phyloP scores from a whole-genome alignment of 2,888 invertebrate genomes.

The Cistogaster globosa region DNA sequence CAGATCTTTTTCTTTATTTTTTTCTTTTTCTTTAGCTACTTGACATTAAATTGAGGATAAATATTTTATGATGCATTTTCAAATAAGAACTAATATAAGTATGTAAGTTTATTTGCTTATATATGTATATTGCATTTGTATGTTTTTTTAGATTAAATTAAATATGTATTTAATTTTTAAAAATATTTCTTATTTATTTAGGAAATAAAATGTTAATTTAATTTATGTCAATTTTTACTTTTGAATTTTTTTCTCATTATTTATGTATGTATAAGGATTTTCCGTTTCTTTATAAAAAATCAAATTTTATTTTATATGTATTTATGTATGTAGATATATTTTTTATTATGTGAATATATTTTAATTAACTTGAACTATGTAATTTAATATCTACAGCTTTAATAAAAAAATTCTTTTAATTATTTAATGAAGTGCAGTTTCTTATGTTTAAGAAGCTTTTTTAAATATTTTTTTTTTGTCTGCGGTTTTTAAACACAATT shows the following conservation, averaged over 20 bases:
- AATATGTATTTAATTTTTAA: constrained; percentile 18
- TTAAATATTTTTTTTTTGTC: constrained; percentile 57
- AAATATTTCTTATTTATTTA: constrained; percentile 4
- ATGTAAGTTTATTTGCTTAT: no score
- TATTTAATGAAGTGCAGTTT: constrained; percentile 1
- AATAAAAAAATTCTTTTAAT: constrained; percentile 24
- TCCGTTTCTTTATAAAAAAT: constrained; percentile 36
- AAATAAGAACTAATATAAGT: constrained; percentile 6
- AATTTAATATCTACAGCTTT: constrained; percentile 15
- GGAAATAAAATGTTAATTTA: constrained; percentile 26
- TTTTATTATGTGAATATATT: neutral
- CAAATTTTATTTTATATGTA: constrained; percentile 22
- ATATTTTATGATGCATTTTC: constrained; percentile 31
- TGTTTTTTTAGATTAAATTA: no score
- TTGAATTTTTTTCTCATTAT: constrained; percentile 57
- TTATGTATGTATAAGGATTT: constrained; percentile 70
- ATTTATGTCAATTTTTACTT: constrained; percentile 40
- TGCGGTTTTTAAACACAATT: constrained; percentile 69
- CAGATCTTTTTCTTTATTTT: constrained; percentile 20
- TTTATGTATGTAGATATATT: neutral
- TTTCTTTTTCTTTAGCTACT: constrained; percentile 29
- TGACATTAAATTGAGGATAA: constrained; percentile 60
- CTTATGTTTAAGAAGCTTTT: constrained; percentile 33
- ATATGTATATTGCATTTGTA: no score
- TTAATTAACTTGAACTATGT: constrained; percentile 25